Evolutionary conservation across 2,797 vertebrate species (phyloP).

Genomic region (Tachyglossus aculeatus): DNA sequence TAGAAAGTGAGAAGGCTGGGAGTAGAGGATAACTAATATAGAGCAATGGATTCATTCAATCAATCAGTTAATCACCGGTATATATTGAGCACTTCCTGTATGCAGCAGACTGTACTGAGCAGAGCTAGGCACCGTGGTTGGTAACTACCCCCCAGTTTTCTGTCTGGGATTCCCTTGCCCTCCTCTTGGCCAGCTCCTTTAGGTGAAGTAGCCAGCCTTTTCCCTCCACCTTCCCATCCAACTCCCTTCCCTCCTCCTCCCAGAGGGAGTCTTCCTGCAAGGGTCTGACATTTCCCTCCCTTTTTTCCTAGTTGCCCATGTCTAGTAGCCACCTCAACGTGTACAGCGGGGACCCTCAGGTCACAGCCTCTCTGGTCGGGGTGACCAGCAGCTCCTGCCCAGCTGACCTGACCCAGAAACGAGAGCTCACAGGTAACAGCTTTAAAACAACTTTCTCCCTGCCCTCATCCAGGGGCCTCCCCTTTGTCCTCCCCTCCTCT

Average conservation of each 20-base stretch:
- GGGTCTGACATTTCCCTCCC: not conserved
- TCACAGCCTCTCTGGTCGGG: slow-evolving; percentile 86
- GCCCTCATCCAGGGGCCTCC: rapidly evolving
- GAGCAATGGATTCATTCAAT: no score
- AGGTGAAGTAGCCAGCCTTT: no score
- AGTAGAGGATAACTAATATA: no score
- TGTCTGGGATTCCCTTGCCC: no score
- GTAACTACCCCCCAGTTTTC: no score
- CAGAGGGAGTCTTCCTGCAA: not conserved
- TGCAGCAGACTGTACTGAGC: no score
- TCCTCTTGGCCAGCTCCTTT: no score
- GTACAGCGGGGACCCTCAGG: slow-evolving; percentile 87
- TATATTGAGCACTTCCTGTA: no score
- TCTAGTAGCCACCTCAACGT: slow-evolving; percentile 96
- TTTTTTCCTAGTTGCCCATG: slow-evolving; percentile 85
- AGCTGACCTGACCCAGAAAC: slow-evolving; percentile 92
- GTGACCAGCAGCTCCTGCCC: slow-evolving; percentile 99
- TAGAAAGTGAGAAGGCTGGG: no score
- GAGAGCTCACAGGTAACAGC: slow-evolving; percentile 87
- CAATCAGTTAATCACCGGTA: no score
- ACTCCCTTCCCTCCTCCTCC: not conserved
- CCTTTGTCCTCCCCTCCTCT: rapidly evolving
- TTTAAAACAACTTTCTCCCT: not conserved
- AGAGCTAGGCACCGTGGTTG: no score
- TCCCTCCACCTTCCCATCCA: no score